Evolutionary conservation across 2,113 vertebrate species (phyloP), one percentile per base, ranked within the genome.

Genomic region (Delphinus delphis): DNA sequence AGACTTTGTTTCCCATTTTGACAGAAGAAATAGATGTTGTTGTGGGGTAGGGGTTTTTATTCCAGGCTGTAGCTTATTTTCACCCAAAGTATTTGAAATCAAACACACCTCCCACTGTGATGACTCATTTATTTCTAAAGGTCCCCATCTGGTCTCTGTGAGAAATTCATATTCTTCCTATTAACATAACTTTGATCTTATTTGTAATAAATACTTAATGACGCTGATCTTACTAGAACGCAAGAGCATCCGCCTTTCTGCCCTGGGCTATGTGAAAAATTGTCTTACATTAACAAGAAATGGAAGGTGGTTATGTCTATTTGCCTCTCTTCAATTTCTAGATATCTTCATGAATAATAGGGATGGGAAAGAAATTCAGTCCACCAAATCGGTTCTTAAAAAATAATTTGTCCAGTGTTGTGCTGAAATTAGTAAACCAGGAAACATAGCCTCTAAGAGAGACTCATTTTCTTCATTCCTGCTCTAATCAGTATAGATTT

Each of bases 111-210:
- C 97, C 95, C 50, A 96, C 87, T 95, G 93, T 96, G 97, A 92
- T 55, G 36, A 96, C 82, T 95, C 93, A 97, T 95, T 97, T 93
- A 96, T 97, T 96, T 97, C 60, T 83, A 81, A 96, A 96, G 83
- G 96, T 97, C 89, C 98, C 94, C 97, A 97, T 97, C 98, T 98
- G 96, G 96, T 96, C 41, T 89, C 62, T 33, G 25, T 67, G 84
- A 97, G 80, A 97, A 97, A 97, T 95, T 96, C 97, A 97, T 98
- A 97, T 96, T 96, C 50, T 50, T 97, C 79, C 90, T 84, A 97
- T 98, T 97, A 97, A 96, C 96, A 85, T 96, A 97, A 95, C 97
- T 93, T 95, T 97, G 97, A 97, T 97, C 95, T 93, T 97, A 96
- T 97, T 97, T 97, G 55, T 97, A 84, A 93, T 53, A 97, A 93